A percentile compares a stretch with the other conserved stretches of the same genome.
phyloP scores from a whole-genome alignment of 2,888 invertebrate species.

The Lymantria monacha region DNA sequence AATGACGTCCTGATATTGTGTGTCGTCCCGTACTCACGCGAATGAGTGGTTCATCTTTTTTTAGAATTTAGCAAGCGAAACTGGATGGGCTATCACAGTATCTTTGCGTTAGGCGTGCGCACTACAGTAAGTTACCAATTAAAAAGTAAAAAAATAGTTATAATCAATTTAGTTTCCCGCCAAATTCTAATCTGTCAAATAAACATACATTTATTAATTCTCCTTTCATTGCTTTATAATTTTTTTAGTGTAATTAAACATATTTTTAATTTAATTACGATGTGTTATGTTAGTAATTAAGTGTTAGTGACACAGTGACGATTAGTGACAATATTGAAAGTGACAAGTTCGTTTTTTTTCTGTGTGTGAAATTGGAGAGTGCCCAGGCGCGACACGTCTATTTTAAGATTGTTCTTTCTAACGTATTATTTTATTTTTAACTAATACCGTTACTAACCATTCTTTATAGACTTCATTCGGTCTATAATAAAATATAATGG shows the following conservation, averaged over 20 bases:
- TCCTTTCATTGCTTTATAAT: no score
- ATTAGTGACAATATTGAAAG: conserved; percentile 27
- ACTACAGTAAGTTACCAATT: conserved; percentile 66
- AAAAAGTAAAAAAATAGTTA: conserved; percentile 36
- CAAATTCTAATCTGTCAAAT: conserved; percentile 9
- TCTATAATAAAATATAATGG: no score
- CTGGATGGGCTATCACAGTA: conserved; percentile 59
- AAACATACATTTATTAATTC: no score
- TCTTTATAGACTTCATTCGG: neutral
- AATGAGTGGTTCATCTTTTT: conserved; percentile 72
- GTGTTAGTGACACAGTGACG: conserved; percentile 32
- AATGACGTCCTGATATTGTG: conserved; percentile 38
- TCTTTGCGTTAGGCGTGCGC: conserved; percentile 72
- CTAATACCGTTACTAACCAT: conserved; percentile 19
- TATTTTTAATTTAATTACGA: conserved; percentile 10
- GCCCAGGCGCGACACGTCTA: conserved; percentile 39
- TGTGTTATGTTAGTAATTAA: conserved; percentile 15
- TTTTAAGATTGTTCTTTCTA: conserved; percentile 39
- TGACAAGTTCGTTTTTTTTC: conserved; percentile 27
- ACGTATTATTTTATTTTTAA: conserved; percentile 28
- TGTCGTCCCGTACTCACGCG: conserved; percentile 50
- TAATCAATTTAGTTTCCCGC: conserved; percentile 23
- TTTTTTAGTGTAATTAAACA: neutral
- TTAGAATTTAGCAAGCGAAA: conserved; percentile 72
- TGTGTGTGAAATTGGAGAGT: conserved; percentile 43